A percentile compares a stretch with the other conserved stretches of the same genome.
Conservation (phyloP, 2,113 vertebrate species). For the Marmota flaviventris region DNA sequence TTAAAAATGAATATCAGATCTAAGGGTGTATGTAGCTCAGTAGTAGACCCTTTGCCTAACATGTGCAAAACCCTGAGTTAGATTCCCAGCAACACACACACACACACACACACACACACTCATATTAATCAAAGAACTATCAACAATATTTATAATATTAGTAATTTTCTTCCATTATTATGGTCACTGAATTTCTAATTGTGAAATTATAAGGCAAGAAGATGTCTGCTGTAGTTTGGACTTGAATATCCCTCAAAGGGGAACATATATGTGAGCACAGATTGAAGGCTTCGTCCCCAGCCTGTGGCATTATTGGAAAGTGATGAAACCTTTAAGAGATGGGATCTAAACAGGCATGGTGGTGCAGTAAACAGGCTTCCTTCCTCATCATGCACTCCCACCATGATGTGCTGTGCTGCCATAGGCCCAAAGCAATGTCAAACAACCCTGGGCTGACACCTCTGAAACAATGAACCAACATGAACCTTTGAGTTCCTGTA, state of each 20-base stretch:
- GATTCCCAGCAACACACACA: neutral
- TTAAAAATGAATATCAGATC: neutral
- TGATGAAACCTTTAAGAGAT: neutral
- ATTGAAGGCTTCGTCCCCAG: neutral
- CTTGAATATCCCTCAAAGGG: neutral
- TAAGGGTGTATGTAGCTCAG: neutral
- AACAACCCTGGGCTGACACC: neutral
- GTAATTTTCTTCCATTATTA: neutral
- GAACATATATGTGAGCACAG: neutral
- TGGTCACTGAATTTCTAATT: neutral
- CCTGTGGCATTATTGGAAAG: neutral
- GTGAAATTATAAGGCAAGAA: neutral
- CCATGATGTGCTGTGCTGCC: neutral
- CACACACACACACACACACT: neutral
- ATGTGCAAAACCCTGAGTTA: neutral
- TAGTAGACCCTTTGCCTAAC: neutral
- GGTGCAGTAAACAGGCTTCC: neutral
- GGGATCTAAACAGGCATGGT: too few relatives aligned
- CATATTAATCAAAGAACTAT: neutral
- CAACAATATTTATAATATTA: neutral
- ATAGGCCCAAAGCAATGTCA: neutral
- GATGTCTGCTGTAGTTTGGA: neutral
- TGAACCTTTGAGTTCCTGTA: neutral
- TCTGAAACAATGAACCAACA: neutral
- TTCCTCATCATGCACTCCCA: neutral